Conservation (phyloP, 2,797 vertebrate genomes). For the Sphenodon punctatus region DNA sequence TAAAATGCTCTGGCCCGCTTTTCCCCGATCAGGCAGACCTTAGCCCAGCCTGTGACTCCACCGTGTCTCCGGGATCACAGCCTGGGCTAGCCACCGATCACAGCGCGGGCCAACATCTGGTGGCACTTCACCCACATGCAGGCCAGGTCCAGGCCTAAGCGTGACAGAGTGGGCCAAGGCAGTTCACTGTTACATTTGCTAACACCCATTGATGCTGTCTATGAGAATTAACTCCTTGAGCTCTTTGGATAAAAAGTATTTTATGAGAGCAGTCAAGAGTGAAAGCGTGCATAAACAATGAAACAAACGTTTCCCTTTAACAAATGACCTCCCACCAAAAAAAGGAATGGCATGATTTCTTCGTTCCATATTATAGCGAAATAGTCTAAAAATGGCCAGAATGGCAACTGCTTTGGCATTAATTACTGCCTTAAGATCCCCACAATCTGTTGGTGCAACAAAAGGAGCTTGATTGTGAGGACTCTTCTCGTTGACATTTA, state of each 20-base stretch:
- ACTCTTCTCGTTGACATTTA: rapidly evolving
- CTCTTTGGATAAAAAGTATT: neutral
- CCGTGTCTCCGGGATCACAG: no score
- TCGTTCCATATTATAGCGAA: neutral
- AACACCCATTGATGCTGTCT: no score
- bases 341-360: neutral
- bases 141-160: no score
- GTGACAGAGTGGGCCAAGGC: no score
- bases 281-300: neutral
- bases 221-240: rapidly evolving
- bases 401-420: neutral
- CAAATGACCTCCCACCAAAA: neutral
- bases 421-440: rapidly evolving
- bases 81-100: no score
- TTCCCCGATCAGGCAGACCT: no score
- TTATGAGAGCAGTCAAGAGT: neutral
- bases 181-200: no score
- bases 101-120: no score
- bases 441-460: rapidly evolving
- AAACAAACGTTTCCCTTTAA: neutral
- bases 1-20: no score
- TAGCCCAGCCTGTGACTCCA: no score
- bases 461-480: rapidly evolving
- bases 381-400: no score
- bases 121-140: no score